Evolutionary conservation across 1,140 invertebrate species (phyloP).

Genomic region (Vanessa tameamea): DNA sequence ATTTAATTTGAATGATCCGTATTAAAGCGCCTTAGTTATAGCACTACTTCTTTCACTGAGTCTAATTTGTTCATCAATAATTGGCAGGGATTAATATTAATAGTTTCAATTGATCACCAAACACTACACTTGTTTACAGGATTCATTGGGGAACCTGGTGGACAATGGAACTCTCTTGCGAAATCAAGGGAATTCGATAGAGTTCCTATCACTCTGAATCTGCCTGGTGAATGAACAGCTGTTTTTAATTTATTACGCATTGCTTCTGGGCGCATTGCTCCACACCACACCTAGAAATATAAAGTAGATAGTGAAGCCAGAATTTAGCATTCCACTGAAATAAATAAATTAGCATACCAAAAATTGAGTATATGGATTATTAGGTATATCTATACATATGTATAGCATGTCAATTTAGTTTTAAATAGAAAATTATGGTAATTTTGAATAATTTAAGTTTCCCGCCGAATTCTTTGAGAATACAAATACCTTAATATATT

Average conservation of each 20-base stretch:
- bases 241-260: constrained; percentile 96
- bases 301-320: background rate
- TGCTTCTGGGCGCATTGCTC: constrained; percentile 97
- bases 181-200: constrained; percentile 96
- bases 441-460: no score
- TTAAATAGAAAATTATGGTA: no score
- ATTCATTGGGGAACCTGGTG: constrained; percentile 92
- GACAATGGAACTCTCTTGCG: constrained; percentile 90
- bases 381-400: background rate
- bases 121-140: constrained; percentile 94
- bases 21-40: no score
- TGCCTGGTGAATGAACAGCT: constrained; percentile 96
- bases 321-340: background rate
- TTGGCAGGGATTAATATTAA: background rate
- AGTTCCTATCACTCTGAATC: constrained; percentile 94
- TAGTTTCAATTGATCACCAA: constrained; percentile 85
- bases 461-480: no score
- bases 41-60: no score
- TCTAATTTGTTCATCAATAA: background rate
- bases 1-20: no score
- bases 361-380: background rate
- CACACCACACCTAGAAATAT: constrained; percentile 94
- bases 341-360: background rate
- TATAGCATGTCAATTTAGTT: no score
- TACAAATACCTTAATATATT: no score